Base-by-base conservation (phyloP, 2,888 invertebrate genomes). In the Itoplectis maculator region DNA sequence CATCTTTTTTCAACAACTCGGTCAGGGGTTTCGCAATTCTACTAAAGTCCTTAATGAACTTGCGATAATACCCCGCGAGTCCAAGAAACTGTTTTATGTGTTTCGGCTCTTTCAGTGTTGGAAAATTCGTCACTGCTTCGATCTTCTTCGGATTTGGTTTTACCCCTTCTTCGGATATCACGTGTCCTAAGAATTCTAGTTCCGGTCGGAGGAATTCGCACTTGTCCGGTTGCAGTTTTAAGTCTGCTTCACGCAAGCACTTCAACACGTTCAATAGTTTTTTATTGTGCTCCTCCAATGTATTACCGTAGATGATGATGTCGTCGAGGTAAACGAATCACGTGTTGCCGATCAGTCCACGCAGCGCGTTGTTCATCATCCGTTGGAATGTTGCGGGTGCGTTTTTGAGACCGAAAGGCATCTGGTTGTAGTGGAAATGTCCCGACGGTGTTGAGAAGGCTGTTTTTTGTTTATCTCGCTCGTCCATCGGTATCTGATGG, bases 21-120 rank as follows among this genome's bases (percentile, higher is more conserved):
- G 68, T 56, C 7, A 74, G 45, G 13, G 80, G 74, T 37, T 70
- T 70, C 1, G 75, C 37, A 0, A 83, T 81, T 59, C 76, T 76
- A 15, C 82, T 76, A 72, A 81, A 87, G 63, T 85, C 66, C 13
- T 74, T 13, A 40, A 87, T 83, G 73, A 86, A 88, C 51, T 78
- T 69, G 59, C 85, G 29, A 59, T 87, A 86, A 56, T 87, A 87
- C 4, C 86, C 84, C 18, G 82, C 63, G 37, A 87, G 73, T 6
- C 83, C 85, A 20, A 86, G 70, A 35, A 87, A 87, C 40, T 76
- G 63, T 75, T 86, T 83, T 3, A 87, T 79, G 29, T 86, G 79
- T 54, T 84, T 87, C 1, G 69, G 15, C 8, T 74, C 81, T 72
- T 78, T 83, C 45, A 85, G 85, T 11, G 70, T 75, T 15, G 81